Evolutionary conservation across 2,797 vertebrate genomes (phyloP).

Genomic region (Acipenser transmontanus): DNA sequence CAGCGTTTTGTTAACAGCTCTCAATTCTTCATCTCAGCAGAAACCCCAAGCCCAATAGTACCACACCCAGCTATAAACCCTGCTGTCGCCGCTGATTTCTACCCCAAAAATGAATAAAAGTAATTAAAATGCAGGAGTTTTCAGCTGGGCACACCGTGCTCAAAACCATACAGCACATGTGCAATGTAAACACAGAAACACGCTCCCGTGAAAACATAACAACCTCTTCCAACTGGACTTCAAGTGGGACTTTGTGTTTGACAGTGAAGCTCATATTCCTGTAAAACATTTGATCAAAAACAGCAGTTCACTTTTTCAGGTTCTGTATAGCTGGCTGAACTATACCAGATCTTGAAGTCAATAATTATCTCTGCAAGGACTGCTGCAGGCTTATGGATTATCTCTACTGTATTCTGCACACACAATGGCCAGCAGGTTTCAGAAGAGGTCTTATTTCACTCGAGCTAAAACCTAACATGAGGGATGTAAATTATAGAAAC

Average conservation of each 20-base stretch:
- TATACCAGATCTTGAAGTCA: no score
- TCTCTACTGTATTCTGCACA: no score
- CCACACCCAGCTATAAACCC: not conserved
- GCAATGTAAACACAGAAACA: constrained; percentile 12
- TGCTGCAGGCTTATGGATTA: no score
- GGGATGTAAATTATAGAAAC: no score
- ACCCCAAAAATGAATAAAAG: not conserved
- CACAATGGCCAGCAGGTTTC: no score
- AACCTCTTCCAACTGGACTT: not conserved
- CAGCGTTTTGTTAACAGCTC: no score
- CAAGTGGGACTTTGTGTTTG: not conserved
- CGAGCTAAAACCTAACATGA: no score
- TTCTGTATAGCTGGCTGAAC: no score
- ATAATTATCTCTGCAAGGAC: no score
- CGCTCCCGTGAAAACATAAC: not conserved
- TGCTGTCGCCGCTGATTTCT: not conserved
- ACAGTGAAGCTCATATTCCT: not conserved
- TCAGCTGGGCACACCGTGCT: not conserved
- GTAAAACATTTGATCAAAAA: not conserved
- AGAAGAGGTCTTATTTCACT: no score
- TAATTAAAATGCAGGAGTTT: not conserved
- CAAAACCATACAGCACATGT: not conserved
- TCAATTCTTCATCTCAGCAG: no score
- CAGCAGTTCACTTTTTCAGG: not conserved
- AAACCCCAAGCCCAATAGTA: no score